These are phyloP conservation scores for Cataglyphis rosenhaueri DNA, from an alignment of 2,888 invertebrate species.

Conservation along the genomic window DNA sequence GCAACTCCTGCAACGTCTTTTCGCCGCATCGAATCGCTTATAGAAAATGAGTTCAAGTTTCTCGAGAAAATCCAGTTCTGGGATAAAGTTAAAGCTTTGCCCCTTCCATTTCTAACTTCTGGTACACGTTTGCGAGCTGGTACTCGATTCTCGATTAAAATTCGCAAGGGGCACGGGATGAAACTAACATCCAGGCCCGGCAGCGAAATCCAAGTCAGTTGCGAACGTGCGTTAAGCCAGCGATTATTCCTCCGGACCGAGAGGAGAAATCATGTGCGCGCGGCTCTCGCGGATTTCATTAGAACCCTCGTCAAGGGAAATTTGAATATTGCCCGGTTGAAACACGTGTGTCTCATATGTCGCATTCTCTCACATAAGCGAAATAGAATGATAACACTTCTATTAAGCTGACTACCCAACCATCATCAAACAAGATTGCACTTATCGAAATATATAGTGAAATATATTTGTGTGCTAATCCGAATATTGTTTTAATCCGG, in stretches of 20 bases:
- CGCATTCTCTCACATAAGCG: neutral
- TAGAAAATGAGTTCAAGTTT: constrained; percentile 51
- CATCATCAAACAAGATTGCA: neutral
- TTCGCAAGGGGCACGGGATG: constrained; percentile 53
- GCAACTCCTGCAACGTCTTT: constrained; percentile 23
- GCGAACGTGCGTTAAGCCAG: constrained; percentile 61
- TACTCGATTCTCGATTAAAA: constrained; percentile 68
- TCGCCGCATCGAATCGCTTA: constrained; percentile 31
- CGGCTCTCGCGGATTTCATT: constrained; percentile 56
- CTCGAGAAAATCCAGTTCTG: constrained; percentile 32
- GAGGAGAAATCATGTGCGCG: constrained; percentile 31
- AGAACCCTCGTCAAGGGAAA: constrained; percentile 63
- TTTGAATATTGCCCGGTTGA: constrained; percentile 65
- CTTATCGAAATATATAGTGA: neutral
- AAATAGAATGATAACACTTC: constrained; percentile 12
- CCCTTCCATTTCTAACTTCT: constrained; percentile 39
- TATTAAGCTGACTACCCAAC: constrained; percentile 4
- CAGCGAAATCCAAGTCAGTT: constrained; percentile 64
- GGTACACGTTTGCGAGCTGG: constrained; percentile 27
- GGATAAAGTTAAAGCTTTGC: constrained; percentile 14
- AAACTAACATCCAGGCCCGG: constrained; percentile 50
- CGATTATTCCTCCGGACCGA: constrained; percentile 64
- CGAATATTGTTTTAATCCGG: neutral
- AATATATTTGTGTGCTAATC: neutral
- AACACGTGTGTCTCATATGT: constrained; percentile 8